Evolutionary conservation across 2,113 vertebrate species (phyloP), one percentile per base, ranked within the genome.

Genomic region (Lophius piscatorius): DNA sequence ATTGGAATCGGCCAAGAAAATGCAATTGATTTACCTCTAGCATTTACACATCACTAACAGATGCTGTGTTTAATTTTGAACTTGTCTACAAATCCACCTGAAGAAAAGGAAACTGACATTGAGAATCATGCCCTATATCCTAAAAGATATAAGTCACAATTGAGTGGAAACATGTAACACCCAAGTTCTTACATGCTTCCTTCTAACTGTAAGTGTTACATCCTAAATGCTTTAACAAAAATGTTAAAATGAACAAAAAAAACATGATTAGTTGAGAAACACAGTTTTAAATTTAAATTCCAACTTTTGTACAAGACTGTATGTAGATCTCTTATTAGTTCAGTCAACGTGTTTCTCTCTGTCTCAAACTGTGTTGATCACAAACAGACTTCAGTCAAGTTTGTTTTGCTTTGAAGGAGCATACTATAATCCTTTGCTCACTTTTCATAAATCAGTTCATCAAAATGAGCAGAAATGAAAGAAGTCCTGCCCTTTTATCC

Each of bases 401-500:
- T 23, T 4, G 21, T 35, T 35, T 13, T 13, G 20, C 26, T 41
- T 6, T 13, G 28, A 22, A 36, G 14, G 20, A 22, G 18, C 13
- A n/a, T 35, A 41, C 18, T 17, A 34, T 14, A 24, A 22, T 18
- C 18, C 21, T 26, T 29, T 24, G 16, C 48, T 40, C 24, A 39
- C n/a, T n/a, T n/a, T n/a, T n/a, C n/a, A n/a, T n/a, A n/a, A n/a
- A n/a, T n/a, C n/a, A n/a, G n/a, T n/a, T n/a, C n/a, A n/a, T n/a
- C n/a, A n/a, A n/a, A n/a, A n/a, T n/a, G n/a, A n/a, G n/a, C n/a
- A n/a, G n/a, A n/a, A n/a, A n/a, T n/a, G n/a, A n/a, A 18, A 35
- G 21, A 54, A 63, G 26, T 58, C 49, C 29, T 78, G 28, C 67
- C 81, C 60, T 63, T 81, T 34, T 26, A 51, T 87, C 85, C 67